Percentiles rank a stretch among this genome's conserved stretches.
Conservation (phyloP, 2,888 invertebrate species). For the Pteria penguin region DNA sequence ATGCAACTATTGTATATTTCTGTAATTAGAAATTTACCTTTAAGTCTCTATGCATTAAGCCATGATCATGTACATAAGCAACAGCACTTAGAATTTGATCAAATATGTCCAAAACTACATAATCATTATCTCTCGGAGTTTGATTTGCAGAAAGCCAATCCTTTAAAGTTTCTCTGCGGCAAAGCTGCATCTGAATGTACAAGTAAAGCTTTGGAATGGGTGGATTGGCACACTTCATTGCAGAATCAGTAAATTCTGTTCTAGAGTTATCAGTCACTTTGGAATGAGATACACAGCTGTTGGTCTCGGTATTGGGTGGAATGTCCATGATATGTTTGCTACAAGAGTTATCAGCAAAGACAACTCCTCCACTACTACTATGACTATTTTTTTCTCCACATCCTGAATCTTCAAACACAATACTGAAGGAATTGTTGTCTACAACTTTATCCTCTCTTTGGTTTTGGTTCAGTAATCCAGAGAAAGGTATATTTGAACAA, state of each 20-base stretch:
- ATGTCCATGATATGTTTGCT: conserved; percentile 29
- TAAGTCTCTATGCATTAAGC: conserved; percentile 96
- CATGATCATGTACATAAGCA: conserved; percentile 95
- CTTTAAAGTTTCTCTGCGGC: conserved; percentile 91
- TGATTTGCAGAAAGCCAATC: conserved; percentile 88
- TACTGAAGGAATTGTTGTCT: conserved; percentile 80
- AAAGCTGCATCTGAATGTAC: conserved; percentile 99
- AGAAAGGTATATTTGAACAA: conserved; percentile 44
- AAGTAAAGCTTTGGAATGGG: conserved; percentile 84
- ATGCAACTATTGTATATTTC: no score
- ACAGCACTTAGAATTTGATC: conserved; percentile 95
- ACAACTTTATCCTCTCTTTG: conserved; percentile 24
- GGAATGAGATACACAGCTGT: conserved; percentile 19
- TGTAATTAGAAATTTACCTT: no score
- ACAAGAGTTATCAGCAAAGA: conserved; percentile 24
- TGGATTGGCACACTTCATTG: not conserved
- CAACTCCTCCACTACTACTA: conserved; percentile 47
- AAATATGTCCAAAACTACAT: conserved; percentile 75
- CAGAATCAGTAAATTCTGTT: not conserved
- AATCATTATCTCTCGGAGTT: conserved; percentile 64
- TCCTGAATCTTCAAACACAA: conserved; percentile 81
- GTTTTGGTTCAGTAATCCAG: conserved; percentile 22
- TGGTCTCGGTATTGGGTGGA: not conserved
- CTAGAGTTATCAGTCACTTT: no score
- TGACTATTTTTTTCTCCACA: conserved; percentile 65